Evolutionary conservation across 2,888 invertebrate species (phyloP), one percentile per base, ranked within the genome.

Genomic region (Phortica magna): DNA sequence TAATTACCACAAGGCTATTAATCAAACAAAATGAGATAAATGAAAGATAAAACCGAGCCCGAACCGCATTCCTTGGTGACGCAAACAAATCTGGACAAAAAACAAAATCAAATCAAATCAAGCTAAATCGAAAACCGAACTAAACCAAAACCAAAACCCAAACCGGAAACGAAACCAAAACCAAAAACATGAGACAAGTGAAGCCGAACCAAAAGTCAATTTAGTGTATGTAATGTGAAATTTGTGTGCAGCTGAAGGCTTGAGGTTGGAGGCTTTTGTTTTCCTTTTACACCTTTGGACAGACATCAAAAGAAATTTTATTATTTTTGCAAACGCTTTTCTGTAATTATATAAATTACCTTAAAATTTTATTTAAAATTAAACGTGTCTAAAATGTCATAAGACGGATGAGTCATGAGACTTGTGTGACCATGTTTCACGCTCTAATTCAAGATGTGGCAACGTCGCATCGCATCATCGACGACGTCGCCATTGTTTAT

Each of bases 1-100:
- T 86, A 85, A 85, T 85, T 85, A 84, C 83, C 82, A 73, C 85
- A 83, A 81, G 80, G 82, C 83, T 81, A 84, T 84, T 84, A 81
- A 83, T 86, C 84, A 84, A 81, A 31, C 78, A 77, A 79, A 78
- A 80, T 79, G 74, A 85, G 85, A 85, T 85, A 86, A 86, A 81
- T 80, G 80, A 75, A 80, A 78, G 81, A 85, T 86, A 84, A 83
- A 84, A 81, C 79, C 72, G 82, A 81, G 80, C 39, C 31, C 39
- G 14, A 64, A 64, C 64, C 64, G 64, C 64, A 64, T 64, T 31
- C 31, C 3, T 31, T 31, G 31, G 31, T 31, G 31, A 31, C 31
- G 31, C 31, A 31, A 31, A 31, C 31, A 31, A 31, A 31, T 31
- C 31, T 31, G 31, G 5, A 31, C 31, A 1, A 31, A 31, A 31